phyloP scores from a whole-genome alignment of 1,140 invertebrate genomes.

The Hydropsyche tenuis region DNA sequence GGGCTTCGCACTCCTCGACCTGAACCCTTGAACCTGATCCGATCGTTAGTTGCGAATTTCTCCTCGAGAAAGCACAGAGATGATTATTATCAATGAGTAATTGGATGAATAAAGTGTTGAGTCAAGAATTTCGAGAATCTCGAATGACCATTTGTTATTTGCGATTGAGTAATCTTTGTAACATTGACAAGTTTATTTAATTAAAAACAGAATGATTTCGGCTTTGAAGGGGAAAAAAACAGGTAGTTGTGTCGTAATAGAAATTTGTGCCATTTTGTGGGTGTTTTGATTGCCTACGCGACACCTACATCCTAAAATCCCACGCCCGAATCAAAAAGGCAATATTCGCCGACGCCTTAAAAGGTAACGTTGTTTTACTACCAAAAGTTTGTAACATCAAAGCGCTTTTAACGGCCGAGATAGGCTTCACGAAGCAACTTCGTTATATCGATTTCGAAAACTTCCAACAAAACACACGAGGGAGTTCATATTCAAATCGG shows the following conservation, averaged over 20 bases:
- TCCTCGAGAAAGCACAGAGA: not conserved
- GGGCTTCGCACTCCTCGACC: constrained; percentile 21
- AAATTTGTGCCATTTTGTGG: constrained; percentile 32
- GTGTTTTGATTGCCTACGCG: constrained; percentile 21
- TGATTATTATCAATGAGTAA: too few relatives aligned
- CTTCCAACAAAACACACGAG: too few relatives aligned
- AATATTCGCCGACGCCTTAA: not conserved
- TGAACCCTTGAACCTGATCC: constrained; percentile 36
- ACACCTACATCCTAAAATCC: constrained; percentile 13
- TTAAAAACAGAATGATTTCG: not conserved
- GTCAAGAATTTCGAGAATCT: too few relatives aligned
- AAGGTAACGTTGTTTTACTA: not conserved
- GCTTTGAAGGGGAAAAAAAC: constrained; percentile 5
- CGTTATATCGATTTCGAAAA: too few relatives aligned
- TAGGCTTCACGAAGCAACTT: too few relatives aligned
- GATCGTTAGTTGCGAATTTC: constrained; percentile 17
- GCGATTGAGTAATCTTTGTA: too few relatives aligned
- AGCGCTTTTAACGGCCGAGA: too few relatives aligned
- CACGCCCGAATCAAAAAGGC: constrained; percentile 7
- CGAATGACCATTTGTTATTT: too few relatives aligned
- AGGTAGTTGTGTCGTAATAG: constrained; percentile 28
- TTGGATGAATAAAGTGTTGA: too few relatives aligned
- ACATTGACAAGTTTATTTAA: not conserved
- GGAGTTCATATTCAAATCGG: too few relatives aligned
- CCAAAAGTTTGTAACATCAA: not conserved